Base-by-base conservation (phyloP, 2,113 vertebrate species). In the Amphiprion ocellaris region DNA sequence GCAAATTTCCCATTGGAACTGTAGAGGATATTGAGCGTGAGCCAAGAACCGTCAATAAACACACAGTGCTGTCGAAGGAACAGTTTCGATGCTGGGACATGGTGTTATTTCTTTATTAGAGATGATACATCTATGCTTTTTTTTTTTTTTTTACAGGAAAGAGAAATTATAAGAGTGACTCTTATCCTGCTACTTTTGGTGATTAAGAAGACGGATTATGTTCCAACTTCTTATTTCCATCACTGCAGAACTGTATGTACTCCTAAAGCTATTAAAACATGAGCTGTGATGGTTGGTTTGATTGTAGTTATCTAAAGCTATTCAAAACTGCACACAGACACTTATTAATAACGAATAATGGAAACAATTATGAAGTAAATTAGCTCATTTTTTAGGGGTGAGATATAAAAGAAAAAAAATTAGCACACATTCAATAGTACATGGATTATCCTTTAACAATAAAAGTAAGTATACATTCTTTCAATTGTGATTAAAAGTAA, bases 1-100 rank as follows among this genome's bases (percentile, higher is more conserved):
- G 30, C 76, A 90, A 79, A 93, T 90, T 93, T 92, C 90, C 88
- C 90, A 54, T 53, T 69, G 79, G 89, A 86, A 80, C 81, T 50
- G 72, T 71, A 80, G 44, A 74, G 44, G 74, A 82, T 76, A 89
- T 83, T 80, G 72, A 87, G 73, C 69, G 59, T 64, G 83, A 83
- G 81, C 63, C 63, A 70, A 74, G 33, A 84, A 71, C 69, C 28
- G 80, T 85, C 76, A 81, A 78, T 84, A 86, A 89, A 85, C 76
- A 81, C 28, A 65, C 70, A 82, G 49, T 16, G 70, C 58, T 70
- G 76, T 70, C 62, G 5, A 67, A 89, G 83, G 74, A 88, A 86
- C 76, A 79, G 75, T 90, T 82, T 37, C 59, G 44, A 77, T 79
- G 66, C 65, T 64, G 77, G 79, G 79, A 82, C 82, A 77, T 24